phyloP scores from a whole-genome alignment of 2,888 invertebrate genomes.

The Xanthostigma xanthostigma region DNA sequence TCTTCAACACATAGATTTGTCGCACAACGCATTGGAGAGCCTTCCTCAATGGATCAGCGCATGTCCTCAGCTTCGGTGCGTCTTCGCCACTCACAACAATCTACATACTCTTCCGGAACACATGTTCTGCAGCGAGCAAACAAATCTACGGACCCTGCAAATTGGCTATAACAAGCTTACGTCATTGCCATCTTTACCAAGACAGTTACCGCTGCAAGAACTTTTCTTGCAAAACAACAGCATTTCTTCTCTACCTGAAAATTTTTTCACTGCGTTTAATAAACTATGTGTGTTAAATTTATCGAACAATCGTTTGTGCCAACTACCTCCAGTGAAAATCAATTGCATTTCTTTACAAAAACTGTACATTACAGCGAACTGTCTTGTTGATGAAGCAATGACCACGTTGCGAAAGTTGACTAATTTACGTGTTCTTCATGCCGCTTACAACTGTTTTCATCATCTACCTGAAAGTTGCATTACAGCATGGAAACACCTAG shows the following conservation, averaged over 20 bases:
- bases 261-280: conserved; percentile 54
- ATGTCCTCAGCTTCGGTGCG: conserved; percentile 51
- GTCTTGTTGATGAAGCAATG: conserved; percentile 50
- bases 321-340: conserved; percentile 39
- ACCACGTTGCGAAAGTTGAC: conserved; percentile 48
- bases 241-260: conserved; percentile 55
- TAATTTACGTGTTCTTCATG: conserved; percentile 53
- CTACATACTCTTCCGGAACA: conserved; percentile 55
- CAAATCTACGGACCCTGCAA: conserved; percentile 55
- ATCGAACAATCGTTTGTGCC: conserved; percentile 61
- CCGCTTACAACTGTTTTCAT: conserved; percentile 65
- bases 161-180: conserved; percentile 65
- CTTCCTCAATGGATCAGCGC: conserved; percentile 66
- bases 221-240: conserved; percentile 66
- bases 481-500: conserved; percentile 60
- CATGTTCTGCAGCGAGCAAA: conserved; percentile 57
- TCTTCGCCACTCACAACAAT: conserved; percentile 62
- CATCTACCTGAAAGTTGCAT: conserved; percentile 58
- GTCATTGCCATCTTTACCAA: conserved; percentile 54
- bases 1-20: conserved; percentile 62
- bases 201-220: conserved; percentile 49
- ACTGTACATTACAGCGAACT: conserved; percentile 61
- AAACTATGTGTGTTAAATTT: conserved; percentile 55
- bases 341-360: conserved; percentile 47
- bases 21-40: conserved; percentile 56